Base-by-base conservation (phyloP, 2,113 vertebrate genomes). In the Boleophthalmus pectinirostris region DNA sequence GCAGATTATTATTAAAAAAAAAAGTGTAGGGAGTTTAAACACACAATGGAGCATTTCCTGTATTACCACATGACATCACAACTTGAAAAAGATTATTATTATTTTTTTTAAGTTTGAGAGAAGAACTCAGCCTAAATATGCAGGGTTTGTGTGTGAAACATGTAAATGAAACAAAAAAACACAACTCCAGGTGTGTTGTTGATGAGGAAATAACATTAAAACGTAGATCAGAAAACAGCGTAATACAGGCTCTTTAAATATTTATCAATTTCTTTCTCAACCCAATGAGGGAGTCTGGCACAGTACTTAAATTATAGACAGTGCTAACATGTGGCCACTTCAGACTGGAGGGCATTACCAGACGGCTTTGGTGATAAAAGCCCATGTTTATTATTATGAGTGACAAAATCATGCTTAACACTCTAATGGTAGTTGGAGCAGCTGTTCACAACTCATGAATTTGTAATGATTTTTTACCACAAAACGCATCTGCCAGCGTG, bases 241-340 rank as follows among this genome's bases (percentile, higher is more conserved):
- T 29, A 29, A 2, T 29, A 29, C 4, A 4, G 29, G 29, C 29
- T 12, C 5, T 15, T 13, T 58, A 58, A 58, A 43, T 64, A n/a
- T 18, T 38, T 33, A 18, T 63, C 2, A 6, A 38, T 64, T 64
- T 64, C 16, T 18, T 64, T 63, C 29, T 29, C 29, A 20, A 25
- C 6, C 58, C 5, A 18, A 18, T 33, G 29, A 63, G 13, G 18
- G 25, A 20, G 61, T 35, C 16, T 38, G 33, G n/a, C 61, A 43
- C 61, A 10, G 29, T 10, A 43, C 18, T 38, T n/a, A 64, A 38
- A 63, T 58, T 35, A 63, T 63, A 18, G 16, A 35, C 60, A 35
- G 33, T 43, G 61, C 13, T 38, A 64, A 64, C 20, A 38, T 43
- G 61, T 5, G 61, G 61, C 33, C 61, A 64, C 61, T 64, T 64